These are phyloP conservation scores for Excalfactoria chinensis DNA, from an alignment of 2,113 vertebrate species.

Conservation along the genomic window DNA sequence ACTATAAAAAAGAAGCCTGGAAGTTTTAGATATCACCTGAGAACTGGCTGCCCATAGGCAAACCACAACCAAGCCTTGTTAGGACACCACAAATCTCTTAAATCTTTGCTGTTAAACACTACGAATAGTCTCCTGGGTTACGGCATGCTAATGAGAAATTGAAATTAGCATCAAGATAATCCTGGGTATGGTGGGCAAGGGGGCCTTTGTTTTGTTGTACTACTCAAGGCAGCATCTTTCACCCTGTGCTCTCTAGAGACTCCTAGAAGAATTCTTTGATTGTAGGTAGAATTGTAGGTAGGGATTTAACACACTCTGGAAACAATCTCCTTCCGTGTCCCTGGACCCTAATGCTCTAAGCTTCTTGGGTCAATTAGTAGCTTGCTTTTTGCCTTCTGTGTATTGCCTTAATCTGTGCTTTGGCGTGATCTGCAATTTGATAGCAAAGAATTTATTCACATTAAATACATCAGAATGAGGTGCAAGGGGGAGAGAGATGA, in stretches of 20 bases:
- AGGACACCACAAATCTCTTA: conserved; percentile 17
- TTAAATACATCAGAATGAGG: background rate
- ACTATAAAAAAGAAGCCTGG: background rate
- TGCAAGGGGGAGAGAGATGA: background rate
- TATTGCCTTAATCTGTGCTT: conserved; percentile 10
- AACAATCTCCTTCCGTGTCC: background rate
- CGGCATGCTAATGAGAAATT: background rate
- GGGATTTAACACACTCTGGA: background rate
- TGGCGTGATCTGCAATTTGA: background rate
- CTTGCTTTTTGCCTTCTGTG: conserved; percentile 1
- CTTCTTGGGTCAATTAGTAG: conserved; percentile 43
- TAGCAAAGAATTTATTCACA: background rate
- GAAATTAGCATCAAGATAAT: background rate
- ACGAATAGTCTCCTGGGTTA: background rate
- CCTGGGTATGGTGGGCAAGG: background rate
- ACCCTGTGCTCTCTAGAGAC: background rate
- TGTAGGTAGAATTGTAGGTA: too few species aligned
- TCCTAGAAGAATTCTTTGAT: background rate
- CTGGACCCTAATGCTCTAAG: background rate
- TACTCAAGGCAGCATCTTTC: background rate
- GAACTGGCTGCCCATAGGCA: background rate
- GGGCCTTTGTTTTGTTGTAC: background rate
- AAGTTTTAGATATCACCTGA: background rate
- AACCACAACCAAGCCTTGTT: background rate
- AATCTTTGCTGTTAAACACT: conserved; percentile 1